These are phyloP conservation scores for Chinchilla lanigera DNA, from an alignment of 2,113 vertebrate species.

Conservation along the genomic window DNA sequence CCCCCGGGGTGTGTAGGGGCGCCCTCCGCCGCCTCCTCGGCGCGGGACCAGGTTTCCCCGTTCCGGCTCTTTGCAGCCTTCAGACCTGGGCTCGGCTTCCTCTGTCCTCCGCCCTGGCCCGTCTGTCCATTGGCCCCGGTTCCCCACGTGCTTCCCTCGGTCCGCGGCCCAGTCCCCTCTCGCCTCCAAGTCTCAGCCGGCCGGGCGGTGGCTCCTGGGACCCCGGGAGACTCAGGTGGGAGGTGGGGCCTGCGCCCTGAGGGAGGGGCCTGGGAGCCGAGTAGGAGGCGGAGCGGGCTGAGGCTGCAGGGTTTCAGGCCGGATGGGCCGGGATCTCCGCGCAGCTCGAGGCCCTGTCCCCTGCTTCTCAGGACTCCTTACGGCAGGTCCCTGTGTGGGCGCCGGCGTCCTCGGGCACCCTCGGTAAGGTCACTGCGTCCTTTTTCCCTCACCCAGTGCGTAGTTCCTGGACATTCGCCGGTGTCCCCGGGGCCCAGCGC, in stretches of 20 bases:
- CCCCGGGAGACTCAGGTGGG: not conserved
- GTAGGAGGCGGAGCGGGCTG: not conserved
- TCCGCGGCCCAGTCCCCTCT: not conserved
- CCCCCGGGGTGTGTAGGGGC: not conserved
- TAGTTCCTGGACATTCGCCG: conserved; percentile 90
- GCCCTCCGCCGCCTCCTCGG: not conserved
- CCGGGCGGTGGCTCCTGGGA: not conserved
- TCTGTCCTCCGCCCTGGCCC: not conserved
- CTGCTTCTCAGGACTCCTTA: not conserved
- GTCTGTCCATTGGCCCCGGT: conserved; percentile 66
- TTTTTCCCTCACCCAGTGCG: conserved; percentile 84
- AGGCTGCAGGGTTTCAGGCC: not conserved
- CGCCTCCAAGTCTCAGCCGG: not conserved
- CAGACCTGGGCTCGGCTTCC: not conserved
- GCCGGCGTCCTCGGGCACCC: not conserved
- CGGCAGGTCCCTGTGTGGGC: not conserved
- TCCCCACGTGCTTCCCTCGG: conserved; percentile 59
- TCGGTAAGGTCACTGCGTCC: conserved; percentile 31
- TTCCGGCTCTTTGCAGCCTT: not conserved
- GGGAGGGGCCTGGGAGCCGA: not conserved
- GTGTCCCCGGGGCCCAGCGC: conserved; percentile 83
- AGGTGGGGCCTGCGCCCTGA: not conserved
- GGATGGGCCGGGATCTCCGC: not conserved
- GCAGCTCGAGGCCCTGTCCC: not conserved
- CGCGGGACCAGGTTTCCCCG: not conserved